Conservation (phyloP, 2,113 vertebrate species). For the Neomonachus schauinslandi region DNA sequence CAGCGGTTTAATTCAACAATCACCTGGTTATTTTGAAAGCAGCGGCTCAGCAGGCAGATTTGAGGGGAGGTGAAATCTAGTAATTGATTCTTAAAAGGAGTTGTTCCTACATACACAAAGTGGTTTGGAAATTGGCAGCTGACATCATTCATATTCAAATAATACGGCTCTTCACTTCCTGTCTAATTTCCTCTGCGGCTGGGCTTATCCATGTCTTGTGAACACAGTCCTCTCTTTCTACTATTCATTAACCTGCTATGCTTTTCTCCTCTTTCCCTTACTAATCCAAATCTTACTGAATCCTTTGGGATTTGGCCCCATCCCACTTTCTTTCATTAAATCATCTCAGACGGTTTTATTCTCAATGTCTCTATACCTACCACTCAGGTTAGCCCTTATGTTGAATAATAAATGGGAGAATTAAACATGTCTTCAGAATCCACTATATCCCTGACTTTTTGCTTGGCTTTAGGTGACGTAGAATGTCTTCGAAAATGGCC, state of each 20-base stretch:
- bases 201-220: not conserved
- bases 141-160: not conserved
- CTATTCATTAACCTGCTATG: no score
- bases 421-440: not conserved
- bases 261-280: not conserved
- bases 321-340: not conserved
- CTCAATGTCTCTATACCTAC: not conserved
- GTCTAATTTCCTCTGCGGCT: not conserved
- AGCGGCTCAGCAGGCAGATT: not conserved
- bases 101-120: not conserved
- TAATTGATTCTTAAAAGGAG: not conserved
- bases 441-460: not conserved
- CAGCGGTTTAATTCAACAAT: not conserved
- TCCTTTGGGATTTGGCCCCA: not conserved
- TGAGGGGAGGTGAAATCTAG: not conserved
- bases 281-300: not conserved
- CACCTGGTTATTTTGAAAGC: not conserved
- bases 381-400: not conserved
- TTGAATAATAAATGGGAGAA: slow-evolving; percentile 32
- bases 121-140: not conserved
- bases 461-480: not conserved
- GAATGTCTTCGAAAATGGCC: not conserved
- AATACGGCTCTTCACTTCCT: not conserved
- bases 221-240: not conserved
- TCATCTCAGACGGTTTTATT: not conserved